Evolutionary conservation across 2,113 vertebrate genomes (phyloP), one percentile per base, ranked within the genome.

Genomic region (Acrocephalus kingi): DNA sequence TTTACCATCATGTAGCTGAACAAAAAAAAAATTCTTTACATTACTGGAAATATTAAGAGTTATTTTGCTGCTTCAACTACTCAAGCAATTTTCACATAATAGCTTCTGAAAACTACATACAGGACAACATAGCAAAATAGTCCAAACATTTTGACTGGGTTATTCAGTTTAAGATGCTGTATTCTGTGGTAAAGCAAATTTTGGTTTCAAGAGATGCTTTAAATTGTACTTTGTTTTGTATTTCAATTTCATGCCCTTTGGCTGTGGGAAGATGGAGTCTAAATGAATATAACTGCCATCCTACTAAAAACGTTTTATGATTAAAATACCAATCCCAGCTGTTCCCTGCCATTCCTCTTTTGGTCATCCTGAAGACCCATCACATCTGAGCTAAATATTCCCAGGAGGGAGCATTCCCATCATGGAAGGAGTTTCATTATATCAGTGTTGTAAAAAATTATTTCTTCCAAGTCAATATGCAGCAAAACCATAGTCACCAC

Each of bases 31-130:
- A n/a, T 48, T 86, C 49, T 91, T 92, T 69, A 83, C 14, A 10
- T 73, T 49, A 37, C 13, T 83, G 66, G 45, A 83, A 89, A 80
- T 27, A 90, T 41, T 78, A 66, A 89, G 68, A 89, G 49, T 55
- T 89, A 86, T 90, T 87, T 81, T 89, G 23, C 35, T 81, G 73
- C 35, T 92, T 90, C 77, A 81, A 90, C 68, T 62, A 92, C 15
- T 45, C 76, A 68, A 92, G 64, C n/a, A 67, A 86, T 93, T 94
- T 89, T 89, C 64, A 90, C 72, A 39, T 84, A 88, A 93, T 74
- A 93, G 55, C 39, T 64, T 90, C 79, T 80, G 69, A 41, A 85
- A 86, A 68, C 33, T 76, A 52, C 72, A 46, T 71, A 49, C 33
- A 90, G 76, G 28, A 82, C 67, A 96, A 89, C 80, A 87, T 2